phyloP scores from a whole-genome alignment of 2,113 vertebrate species.

The Bubo bubo region DNA sequence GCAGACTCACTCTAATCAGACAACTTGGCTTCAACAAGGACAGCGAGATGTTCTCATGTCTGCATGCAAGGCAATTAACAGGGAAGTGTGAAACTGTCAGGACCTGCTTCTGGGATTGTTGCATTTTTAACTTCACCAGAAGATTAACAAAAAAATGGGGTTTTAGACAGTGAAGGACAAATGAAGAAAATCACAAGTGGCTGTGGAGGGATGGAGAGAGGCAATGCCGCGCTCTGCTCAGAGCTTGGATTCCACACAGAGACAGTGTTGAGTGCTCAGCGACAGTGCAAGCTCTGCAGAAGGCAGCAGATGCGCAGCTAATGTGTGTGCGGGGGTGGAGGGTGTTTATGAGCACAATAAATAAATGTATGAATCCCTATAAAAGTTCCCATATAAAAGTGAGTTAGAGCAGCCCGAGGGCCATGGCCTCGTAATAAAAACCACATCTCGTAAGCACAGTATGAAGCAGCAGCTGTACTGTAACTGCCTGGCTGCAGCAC shows the following conservation, averaged over 20 bases:
- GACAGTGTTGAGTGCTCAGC: not conserved
- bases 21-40: not conserved
- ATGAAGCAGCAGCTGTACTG: conserved; percentile 27
- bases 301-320: conserved; percentile 46
- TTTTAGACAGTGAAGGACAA: not conserved
- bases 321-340: conserved; percentile 7
- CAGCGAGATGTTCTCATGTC: not conserved
- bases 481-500: not conserved
- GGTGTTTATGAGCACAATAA: conserved; percentile 66
- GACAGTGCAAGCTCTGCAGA: not conserved
- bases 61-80: not conserved
- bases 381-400: conserved; percentile 58
- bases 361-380: conserved; percentile 60
- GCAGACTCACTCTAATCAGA: not conserved
- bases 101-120: not conserved
- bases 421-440: conserved; percentile 10
- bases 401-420: conserved; percentile 39
- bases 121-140: not conserved
- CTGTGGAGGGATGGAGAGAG: not conserved
- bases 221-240: not conserved
- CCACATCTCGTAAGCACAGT: not conserved
- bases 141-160: not conserved
- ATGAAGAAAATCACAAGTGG: not conserved
- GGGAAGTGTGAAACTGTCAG: not conserved
- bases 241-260: not conserved